Conservation (phyloP, 2,888 invertebrate genomes). For the Pecten maximus region DNA sequence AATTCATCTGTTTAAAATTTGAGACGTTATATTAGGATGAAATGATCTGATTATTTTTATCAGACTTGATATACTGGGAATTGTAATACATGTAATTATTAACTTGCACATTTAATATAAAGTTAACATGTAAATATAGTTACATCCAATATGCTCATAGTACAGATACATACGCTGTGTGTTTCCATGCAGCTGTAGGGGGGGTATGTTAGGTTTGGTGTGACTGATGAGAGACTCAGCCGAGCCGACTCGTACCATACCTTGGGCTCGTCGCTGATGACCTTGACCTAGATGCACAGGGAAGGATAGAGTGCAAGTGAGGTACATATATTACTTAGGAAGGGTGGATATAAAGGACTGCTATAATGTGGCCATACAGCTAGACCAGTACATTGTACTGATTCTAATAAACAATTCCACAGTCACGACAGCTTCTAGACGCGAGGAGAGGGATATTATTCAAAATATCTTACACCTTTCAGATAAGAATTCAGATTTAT, state of each 20-base stretch:
- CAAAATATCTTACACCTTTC: no score
- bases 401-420: background rate
- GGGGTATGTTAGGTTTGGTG: conserved; percentile 59
- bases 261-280: conserved; percentile 50
- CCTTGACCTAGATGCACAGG: conserved; percentile 28
- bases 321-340: background rate
- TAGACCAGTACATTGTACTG: background rate
- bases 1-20: no score
- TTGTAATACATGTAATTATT: no score
- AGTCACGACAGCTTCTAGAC: background rate
- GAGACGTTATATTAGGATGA: no score
- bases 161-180: conserved; percentile 40
- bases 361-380: background rate
- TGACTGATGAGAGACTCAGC: conserved; percentile 68
- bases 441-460: background rate
- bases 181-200: conserved; percentile 49
- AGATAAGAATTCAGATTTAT: no score
- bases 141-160: background rate
- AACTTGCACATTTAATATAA: background rate
- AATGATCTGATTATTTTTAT: no score
- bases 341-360: background rate
- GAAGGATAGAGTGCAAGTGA: conserved; percentile 18
- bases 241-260: conserved; percentile 64
- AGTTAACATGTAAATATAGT: background rate
- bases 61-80: no score